Evolutionary conservation across 2,888 invertebrate species (phyloP), one percentile per base, ranked within the genome.

Genomic region (Gasteruption jaculator): DNA sequence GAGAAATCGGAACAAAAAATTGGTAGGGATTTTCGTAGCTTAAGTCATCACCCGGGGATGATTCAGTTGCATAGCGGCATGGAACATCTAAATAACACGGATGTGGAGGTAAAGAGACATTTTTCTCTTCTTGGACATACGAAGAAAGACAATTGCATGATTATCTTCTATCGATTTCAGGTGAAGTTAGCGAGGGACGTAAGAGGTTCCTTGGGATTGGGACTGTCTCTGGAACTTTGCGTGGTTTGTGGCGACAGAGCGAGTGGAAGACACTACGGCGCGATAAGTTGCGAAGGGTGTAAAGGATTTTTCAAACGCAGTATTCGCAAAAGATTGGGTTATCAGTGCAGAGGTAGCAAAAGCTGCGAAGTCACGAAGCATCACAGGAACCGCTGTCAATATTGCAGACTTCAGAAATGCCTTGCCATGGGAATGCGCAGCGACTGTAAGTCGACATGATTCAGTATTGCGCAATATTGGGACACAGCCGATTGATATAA

Each of bases 291-390:
- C 74, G 91, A 91, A 76, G 95, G 96, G 3, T 97, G 96, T 72
- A 97, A 97, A 72, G 95, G 95, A 0, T 97, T 97, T 75, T 97
- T 97, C 74, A 97, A 97, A 73, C 79, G 97, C 1, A 94, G 93
- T 15, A 96, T 97, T 58, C 82, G 97, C 41, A 97, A 97, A 74
- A 92, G 95, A 73, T 77, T 95, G 38, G 96, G 95, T 32, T 97
- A 99, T 74, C 91, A 93, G 55, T 97, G 97, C 66, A 81, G 97
- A 3, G 95, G 96, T 41, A 86, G 83, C 59, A 93, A 93, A 78
- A 92, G 92, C 74, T 97, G 97, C 67, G 94, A 95, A 72, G 95
- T 97, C 52, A 97, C 94, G 41, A 99, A 99, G 73, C 94, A 97
- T 67, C 96, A 97, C 71, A 82, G 97, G 48, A 97, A 97, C 76